These are phyloP conservation scores for Danionella cerebrum DNA, from an alignment of 2,113 vertebrate species.

Conservation along the genomic window DNA sequence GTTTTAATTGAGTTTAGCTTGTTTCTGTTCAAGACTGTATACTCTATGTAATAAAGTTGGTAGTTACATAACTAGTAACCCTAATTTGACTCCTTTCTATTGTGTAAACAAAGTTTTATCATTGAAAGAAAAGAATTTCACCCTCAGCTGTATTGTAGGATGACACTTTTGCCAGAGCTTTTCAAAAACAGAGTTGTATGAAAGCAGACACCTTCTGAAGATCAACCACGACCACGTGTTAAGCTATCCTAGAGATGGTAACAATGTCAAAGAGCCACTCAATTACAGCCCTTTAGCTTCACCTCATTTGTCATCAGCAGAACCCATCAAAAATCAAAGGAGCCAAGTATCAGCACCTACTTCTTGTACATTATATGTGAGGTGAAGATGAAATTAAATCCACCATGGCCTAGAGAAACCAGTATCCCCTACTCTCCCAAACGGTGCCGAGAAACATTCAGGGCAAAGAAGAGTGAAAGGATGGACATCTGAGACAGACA, in stretches of 20 bases:
- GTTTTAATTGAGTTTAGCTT: too few relatives aligned
- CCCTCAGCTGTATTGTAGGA: slow-evolving; percentile 28
- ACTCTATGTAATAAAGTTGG: too few relatives aligned
- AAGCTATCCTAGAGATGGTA: neutral
- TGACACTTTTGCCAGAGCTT: slow-evolving; percentile 34
- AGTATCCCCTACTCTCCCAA: neutral
- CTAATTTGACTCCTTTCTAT: too few relatives aligned
- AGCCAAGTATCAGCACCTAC: slow-evolving; percentile 16
- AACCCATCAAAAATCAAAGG: neutral
- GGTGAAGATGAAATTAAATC: slow-evolving; percentile 1
- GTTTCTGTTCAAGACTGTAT: too few relatives aligned
- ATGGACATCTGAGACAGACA: slow-evolving; percentile 36
- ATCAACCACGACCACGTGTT: slow-evolving; percentile 34
- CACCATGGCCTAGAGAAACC: neutral
- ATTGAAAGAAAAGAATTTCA: neutral
- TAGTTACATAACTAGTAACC: too few relatives aligned
- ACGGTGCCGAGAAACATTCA: neutral
- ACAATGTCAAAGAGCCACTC: neutral
- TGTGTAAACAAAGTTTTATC: neutral
- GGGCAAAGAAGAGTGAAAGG: slow-evolving; percentile 12
- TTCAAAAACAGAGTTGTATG: slow-evolving; percentile 46
- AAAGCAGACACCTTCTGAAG: slow-evolving; percentile 58
- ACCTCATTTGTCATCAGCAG: neutral
- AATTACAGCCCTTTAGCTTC: slow-evolving; percentile 11
- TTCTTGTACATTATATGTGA: neutral